phyloP scores from a whole-genome alignment of 2,113 vertebrate genomes.

The Phylloscopus whistleri region DNA sequence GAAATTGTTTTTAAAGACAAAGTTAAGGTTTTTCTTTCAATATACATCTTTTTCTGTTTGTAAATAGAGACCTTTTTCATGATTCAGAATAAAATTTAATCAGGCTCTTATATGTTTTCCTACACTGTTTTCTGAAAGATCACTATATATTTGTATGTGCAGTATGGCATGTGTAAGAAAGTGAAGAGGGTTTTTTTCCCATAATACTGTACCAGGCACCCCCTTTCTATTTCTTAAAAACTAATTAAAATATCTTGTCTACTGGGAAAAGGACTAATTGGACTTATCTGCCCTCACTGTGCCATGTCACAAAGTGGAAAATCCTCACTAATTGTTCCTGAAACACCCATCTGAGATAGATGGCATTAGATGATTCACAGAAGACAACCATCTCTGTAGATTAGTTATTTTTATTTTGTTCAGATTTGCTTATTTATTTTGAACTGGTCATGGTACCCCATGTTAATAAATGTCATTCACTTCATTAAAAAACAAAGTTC shows the following conservation, averaged over 20 bases:
- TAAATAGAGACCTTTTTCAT: background rate
- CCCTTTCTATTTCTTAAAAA: slow-evolving; percentile 11
- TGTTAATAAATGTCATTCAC: slow-evolving; percentile 73
- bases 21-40: background rate
- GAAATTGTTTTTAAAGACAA: background rate
- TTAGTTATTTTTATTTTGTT: slow-evolving; percentile 67
- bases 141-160: background rate
- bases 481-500: slow-evolving; percentile 68
- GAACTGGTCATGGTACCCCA: background rate
- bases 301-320: slow-evolving; percentile 55
- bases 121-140: background rate
- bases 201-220: background rate
- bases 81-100: background rate
- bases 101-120: background rate
- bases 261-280: slow-evolving; percentile 57
- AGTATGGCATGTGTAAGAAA: background rate
- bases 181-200: background rate
- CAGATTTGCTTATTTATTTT: slow-evolving; percentile 37
- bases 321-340: slow-evolving; percentile 59
- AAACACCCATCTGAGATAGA: slow-evolving; percentile 47
- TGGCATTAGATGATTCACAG: slow-evolving; percentile 70
- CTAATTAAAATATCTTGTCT: slow-evolving; percentile 43
- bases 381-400: slow-evolving; percentile 51
- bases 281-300: slow-evolving; percentile 7
- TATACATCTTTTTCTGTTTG: background rate